Percentiles rank a stretch among this genome's conserved stretches.
Evolutionary conservation across 2,113 vertebrate species (phyloP).

Genomic region (Leptodactylus fuscus): DNA sequence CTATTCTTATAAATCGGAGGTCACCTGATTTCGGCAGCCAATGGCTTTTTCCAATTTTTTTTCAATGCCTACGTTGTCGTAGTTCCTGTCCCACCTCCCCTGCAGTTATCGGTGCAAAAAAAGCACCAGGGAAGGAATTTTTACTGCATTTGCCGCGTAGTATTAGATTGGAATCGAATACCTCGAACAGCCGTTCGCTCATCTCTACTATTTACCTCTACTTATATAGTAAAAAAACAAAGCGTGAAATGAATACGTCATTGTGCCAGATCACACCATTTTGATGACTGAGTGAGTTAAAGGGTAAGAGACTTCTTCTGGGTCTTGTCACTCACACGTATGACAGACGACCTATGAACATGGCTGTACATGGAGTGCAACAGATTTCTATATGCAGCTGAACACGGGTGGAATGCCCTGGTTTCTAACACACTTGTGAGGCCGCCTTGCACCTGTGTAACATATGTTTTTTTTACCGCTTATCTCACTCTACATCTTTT

Average conservation of each 20-base stretch:
- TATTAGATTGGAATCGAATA: too few species aligned
- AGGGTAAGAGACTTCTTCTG: background rate
- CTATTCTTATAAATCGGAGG: too few species aligned
- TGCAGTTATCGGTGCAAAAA: too few species aligned
- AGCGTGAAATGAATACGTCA: background rate
- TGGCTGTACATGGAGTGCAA: background rate
- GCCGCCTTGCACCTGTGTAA: background rate
- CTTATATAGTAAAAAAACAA: too few species aligned
- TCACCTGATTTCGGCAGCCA: too few species aligned
- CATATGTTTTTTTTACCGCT: background rate
- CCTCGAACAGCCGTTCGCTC: too few species aligned
- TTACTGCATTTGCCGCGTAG: too few species aligned
- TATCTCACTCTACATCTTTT: slow-evolving; percentile 15
- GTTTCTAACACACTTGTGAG: background rate
- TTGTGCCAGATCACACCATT: background rate
- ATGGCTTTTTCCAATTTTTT: too few species aligned
- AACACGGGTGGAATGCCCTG: background rate
- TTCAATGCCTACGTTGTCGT: too few species aligned
- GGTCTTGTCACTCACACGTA: slow-evolving; percentile 9
- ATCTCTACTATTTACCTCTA: too few species aligned
- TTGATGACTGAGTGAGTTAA: background rate
- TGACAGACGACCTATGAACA: background rate
- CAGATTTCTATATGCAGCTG: background rate
- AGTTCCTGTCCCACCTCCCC: too few species aligned
- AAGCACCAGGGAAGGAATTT: too few species aligned